phyloP scores from a whole-genome alignment of 2,888 invertebrate species.

The Escarpia spicata region DNA sequence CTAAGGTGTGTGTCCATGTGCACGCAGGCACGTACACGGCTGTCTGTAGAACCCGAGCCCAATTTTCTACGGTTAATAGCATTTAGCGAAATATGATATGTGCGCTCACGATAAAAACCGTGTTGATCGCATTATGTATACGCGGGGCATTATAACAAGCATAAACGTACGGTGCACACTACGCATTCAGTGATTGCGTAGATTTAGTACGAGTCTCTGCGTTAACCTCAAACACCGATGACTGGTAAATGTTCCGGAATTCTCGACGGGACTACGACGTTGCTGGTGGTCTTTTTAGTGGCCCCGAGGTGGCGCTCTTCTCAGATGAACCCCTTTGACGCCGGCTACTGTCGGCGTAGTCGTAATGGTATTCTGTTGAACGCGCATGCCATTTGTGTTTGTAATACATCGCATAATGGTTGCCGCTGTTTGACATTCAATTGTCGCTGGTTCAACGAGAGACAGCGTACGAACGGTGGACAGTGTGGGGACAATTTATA shows the following conservation, averaged over 20 bases:
- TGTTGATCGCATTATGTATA: not conserved
- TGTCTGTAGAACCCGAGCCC: not conserved
- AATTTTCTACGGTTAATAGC: not conserved
- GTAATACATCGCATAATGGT: no score
- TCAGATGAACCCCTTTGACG: not conserved
- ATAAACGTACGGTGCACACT: not conserved
- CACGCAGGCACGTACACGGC: not conserved
- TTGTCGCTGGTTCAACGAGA: no score
- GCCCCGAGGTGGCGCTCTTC: conserved; percentile 16
- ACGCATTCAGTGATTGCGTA: not conserved
- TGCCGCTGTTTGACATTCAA: no score
- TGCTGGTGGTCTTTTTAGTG: not conserved
- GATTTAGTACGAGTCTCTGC: not conserved
- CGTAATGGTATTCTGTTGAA: no score
- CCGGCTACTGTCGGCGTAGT: not conserved
- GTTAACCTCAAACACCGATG: not conserved
- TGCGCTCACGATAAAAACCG: not conserved
- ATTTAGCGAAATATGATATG: not conserved
- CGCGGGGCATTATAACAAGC: not conserved
- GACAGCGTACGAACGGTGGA: no score
- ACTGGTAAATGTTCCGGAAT: not conserved
- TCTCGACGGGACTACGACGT: not conserved
- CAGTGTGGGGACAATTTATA: no score
- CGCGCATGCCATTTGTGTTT: no score
- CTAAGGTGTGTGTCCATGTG: not conserved